Evolutionary conservation across 2,113 vertebrate genomes (phyloP), one percentile per base, ranked within the genome.

Genomic region (Malurus melanocephalus): DNA sequence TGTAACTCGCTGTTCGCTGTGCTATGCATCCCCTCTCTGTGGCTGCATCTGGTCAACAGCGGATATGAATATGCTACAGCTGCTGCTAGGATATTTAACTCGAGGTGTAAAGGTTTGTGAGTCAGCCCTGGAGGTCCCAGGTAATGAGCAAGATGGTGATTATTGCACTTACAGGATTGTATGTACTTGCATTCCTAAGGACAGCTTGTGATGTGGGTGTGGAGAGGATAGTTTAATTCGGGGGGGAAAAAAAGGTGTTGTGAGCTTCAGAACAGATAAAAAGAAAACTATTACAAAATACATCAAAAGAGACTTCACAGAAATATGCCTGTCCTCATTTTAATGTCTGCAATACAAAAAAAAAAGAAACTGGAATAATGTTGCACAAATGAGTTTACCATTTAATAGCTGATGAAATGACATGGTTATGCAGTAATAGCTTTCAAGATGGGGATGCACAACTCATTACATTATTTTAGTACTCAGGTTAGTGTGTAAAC

Each of bases 51-150:
- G 94, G 92, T 64, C 84, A 76, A 2, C 59, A 91, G 80, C 71
- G 80, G 95, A 94, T 94, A 95, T 92, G 94, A 94, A 61, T 24
- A 17, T 20, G 64, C 74, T 88, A 48, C 88, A 94, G 95, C 95
- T 95, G 88, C 92, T 92, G 92, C 83, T 93, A 19, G 55, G 62
- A 35, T 92, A 87, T 88, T 94, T 94, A 93, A 93, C 40, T 81
- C 0, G 10, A 92, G 93, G 88, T 94, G 86, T 93, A 90, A 88
- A 85, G 67, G 83, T 79, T 94, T 91, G 62, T 84, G 74, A 89
- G 88, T 90, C 84, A 91, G 90, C 90, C 90, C 88, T 90, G 66
- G 84, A 93, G 88, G 86, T 94, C 90, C 48, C 64, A 77, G 75
- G 71, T 91, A 94, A 94, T 57, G 52, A 94, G 57, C 56, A 86